Evolutionary conservation across 2,113 vertebrate genomes (phyloP), one percentile per base, ranked within the genome.

Genomic region (Ranitomeya imitator): DNA sequence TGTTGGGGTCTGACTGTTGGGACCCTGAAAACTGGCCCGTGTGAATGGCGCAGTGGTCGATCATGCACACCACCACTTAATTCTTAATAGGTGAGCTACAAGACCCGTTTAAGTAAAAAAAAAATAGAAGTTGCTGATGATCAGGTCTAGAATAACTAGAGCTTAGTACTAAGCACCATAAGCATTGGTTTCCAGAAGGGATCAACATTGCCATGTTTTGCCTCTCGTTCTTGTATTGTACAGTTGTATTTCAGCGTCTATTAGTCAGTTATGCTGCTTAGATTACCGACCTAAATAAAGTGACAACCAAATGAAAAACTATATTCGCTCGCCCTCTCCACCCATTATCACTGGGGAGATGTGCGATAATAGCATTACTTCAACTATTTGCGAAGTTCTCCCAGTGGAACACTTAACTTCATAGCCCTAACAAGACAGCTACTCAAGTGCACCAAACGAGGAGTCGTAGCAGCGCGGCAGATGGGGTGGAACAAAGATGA

Each of bases 351-450:
- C 69, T 10, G 19, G 37, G 80, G 80, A 88, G 31, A 65, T 63
- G 69, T 16, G 15, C 23, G 60, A 76, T 55, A 85, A 85, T 23
- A 5, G 60, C 51, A 67, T 79, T 79, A 89, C 82, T 78, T 85
- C 82, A 69, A 69, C 45, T 85, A 63, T 85, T 57, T 65, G 74
- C 57, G 23, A 85, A 85, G 52, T 61, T 65, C 51, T 74, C 87
- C 82, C 87, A 14, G 18, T 51, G 51, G 87, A 85, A 23, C 73
- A 79, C 81, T 89, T 89, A 89, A 84, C 73, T 59, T 65, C 60
- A 73, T 57, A 85, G 81, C 81, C 81, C 73, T 85, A 83, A 85
- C 87, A 79, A 89, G 87, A 78, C 87, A 88, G 73, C 80, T 61
- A 65, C n/a, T 88, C 87, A 83, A 88, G 85, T 67, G 74, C 60